Conservation (phyloP, 2,888 invertebrate species). For the Gari tellinella region DNA sequence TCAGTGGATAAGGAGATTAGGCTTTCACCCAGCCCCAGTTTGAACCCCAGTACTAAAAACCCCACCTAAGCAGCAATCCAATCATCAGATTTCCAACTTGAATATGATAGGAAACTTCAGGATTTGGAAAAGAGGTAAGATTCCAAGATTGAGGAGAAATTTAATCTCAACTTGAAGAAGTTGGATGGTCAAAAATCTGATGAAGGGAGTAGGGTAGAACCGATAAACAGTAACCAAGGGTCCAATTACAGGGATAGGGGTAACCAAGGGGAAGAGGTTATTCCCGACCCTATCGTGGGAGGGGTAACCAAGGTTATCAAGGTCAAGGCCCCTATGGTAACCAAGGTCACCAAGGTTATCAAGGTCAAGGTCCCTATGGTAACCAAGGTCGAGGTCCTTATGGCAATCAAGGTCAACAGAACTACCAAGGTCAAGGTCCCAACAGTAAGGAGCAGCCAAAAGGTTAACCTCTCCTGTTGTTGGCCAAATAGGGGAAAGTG, state of each 20-base stretch:
- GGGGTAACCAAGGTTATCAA: too few species aligned
- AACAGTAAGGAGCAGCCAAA: not conserved
- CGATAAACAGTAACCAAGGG: too few species aligned
- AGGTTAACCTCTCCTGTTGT: conserved; percentile 6
- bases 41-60: not conserved
- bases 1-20: not conserved
- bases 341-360: too few species aligned
- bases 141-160: conserved; percentile 17
- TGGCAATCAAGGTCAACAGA: too few species aligned
- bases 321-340: too few species aligned
- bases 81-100: not conserved
- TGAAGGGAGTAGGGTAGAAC: too few species aligned
- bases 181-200: not conserved
- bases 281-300: too few species aligned
- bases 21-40: not conserved
- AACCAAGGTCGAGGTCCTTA: too few species aligned
- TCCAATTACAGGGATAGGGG: too few species aligned
- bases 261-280: too few species aligned
- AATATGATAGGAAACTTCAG: conserved; percentile 9
- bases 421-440: not conserved
- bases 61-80: not conserved
- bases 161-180: conserved; percentile 15
- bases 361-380: too few species aligned
- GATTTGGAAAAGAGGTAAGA: conserved; percentile 5
- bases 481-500: conserved; percentile 16